Conservation (phyloP, 2,888 invertebrate species). For the Chelonus formosanus region DNA sequence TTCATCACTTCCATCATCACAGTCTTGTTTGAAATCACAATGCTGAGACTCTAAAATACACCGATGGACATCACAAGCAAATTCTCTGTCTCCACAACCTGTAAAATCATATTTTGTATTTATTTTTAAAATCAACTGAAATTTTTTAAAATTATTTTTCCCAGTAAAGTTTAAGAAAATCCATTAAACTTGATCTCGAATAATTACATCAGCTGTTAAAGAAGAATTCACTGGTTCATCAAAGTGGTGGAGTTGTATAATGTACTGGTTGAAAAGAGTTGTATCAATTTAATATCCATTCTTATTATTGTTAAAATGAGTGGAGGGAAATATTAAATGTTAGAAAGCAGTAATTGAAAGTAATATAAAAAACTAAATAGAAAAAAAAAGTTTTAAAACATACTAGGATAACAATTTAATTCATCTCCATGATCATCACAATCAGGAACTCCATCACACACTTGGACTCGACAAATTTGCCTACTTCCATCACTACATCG, state of each 20-base stretch:
- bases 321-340: too few relatives aligned
- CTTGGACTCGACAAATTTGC: slow-evolving; percentile 69
- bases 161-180: too few relatives aligned
- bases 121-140: too few relatives aligned
- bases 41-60: slow-evolving; percentile 69
- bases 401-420: slow-evolving; percentile 65
- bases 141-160: too few relatives aligned
- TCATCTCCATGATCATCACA: slow-evolving; percentile 79
- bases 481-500: slow-evolving; percentile 67
- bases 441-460: slow-evolving; percentile 73
- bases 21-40: slow-evolving; percentile 72
- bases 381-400: slow-evolving; percentile 7
- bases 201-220: too few relatives aligned
- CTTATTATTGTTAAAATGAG: too few relatives aligned
- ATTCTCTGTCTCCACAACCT: slow-evolving; percentile 70
- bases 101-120: slow-evolving; percentile 37
- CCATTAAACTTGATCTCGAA: too few relatives aligned
- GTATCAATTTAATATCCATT: too few relatives aligned
- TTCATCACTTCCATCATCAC: slow-evolving; percentile 76
- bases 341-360: neutral
- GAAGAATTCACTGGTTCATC: too few relatives aligned
- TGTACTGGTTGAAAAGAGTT: too few relatives aligned
- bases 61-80: slow-evolving; percentile 71
- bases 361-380: slow-evolving; percentile 1
- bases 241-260: too few relatives aligned